A percentile compares a stretch with the other conserved stretches of the same genome.
These are phyloP conservation scores for Plumapathes pennacea DNA, from an alignment of 92 coral and sea anemone genomes.

Conservation along the genomic window DNA sequence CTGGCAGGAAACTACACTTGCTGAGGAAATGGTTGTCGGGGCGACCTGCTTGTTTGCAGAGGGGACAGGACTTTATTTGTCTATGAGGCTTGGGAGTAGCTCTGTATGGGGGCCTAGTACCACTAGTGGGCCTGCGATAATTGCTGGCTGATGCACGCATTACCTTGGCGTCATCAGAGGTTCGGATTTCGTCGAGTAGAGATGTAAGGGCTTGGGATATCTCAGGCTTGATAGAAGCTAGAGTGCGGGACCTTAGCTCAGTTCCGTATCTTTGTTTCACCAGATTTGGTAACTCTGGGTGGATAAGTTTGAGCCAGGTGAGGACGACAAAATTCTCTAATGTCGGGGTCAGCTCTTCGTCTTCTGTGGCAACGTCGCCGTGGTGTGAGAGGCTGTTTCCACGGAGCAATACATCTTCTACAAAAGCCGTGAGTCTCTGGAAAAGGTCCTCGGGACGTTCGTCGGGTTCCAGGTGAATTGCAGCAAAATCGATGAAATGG, in stretches of 20 bases:
- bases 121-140: constrained; percentile 7
- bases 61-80: too few species aligned
- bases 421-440: constrained; percentile 64
- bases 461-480: constrained; percentile 48
- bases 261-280: constrained; percentile 69
- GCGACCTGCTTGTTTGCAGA: constrained; percentile 11
- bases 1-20: constrained; percentile 29
- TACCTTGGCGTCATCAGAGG: constrained; percentile 52
- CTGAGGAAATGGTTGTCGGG: constrained; percentile 31
- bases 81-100: not conserved
- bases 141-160: constrained; percentile 39
- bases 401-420: constrained; percentile 49
- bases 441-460: constrained; percentile 78
- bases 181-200: constrained; percentile 45
- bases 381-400: constrained; percentile 60
- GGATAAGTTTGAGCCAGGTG: constrained; percentile 50
- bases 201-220: constrained; percentile 53
- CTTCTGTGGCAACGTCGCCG: constrained; percentile 50
- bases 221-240: constrained; percentile 55
- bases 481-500: constrained; percentile 48
- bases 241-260: constrained; percentile 54
- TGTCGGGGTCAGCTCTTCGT: constrained; percentile 63
- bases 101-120: not conserved
- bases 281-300: constrained; percentile 46
- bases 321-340: constrained; percentile 56